Base-by-base conservation (phyloP, 1,140 invertebrate genomes). In the Drosophila orosa region DNA sequence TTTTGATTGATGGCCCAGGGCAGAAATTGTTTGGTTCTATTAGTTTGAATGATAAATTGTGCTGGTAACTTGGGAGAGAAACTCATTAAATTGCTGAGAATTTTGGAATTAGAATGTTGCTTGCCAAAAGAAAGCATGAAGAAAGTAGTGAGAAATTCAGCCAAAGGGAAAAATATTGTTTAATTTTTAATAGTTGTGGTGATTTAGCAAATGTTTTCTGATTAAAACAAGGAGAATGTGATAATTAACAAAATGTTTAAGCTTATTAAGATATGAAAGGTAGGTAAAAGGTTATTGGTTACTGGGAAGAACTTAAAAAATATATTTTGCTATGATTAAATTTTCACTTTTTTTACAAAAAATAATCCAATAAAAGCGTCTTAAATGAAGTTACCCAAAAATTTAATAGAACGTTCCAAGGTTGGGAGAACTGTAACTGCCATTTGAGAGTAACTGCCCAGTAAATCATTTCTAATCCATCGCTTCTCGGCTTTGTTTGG, bases 381-480 rank as follows among this genome's bases (percentile, higher is more conserved):
- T 6, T 0, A 31, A 50, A 31, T 31, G 1, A 19, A 31, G 17
- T 50, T 19, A 22, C 17, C 17, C 24, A 52, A 52, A 39, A 27
- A 27, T 60, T 35, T 9, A 60, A 52, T 48, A 24, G 2, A 15
- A 33, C 2, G 2, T 24, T 29, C 9, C 13, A 29, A 24, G 40
- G 9, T 58, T 57, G 5, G 9, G 1, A 22, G 15, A 48, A 47
- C 40, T 48, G 47, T 48, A 48, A 48, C 47, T 29, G 47, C 25
- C 47, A 29, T 48, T 48, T 29, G 10, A 27, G 25, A 29, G 25
- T 17, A 54, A 67, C 39, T 67, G 37, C 13, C 35, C 61, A 40
- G 31, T 85, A 85, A 87, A 85, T 87, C 83, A 85, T 86, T 78
- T 71, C 80, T 82, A 85, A 85, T 85, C 83, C 81, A 81, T 82